Base-by-base conservation (phyloP, 2,888 invertebrate genomes). In the Lasioglossum marginatum region DNA sequence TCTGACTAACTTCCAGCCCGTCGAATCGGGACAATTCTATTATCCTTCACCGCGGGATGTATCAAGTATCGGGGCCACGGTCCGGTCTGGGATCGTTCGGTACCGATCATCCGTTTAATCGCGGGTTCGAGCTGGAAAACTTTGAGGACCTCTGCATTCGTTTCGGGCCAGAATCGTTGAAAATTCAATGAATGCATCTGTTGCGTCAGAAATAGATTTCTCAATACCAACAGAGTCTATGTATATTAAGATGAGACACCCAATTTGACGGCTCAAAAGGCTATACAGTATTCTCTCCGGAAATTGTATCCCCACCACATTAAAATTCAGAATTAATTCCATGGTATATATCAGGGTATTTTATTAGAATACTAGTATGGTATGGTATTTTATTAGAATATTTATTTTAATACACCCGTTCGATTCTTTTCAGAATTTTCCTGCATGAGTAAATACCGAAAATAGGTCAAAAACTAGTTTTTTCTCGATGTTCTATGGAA, bases 1-100 rank as follows among this genome's bases (percentile, higher is more conserved):
- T 88, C 86, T 86, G 88, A 87, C 87, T 86, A 90, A 92, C 92
- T 89, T 91, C 83, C 83, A 87, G 83, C 89, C 79, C 89, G 77
- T 79, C 87, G 79, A 83, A 81, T 90, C 87, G 83, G 79, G 87
- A 90, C 88, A 82, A 89, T 89, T 87, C 86, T 89, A 82, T 82
- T 82, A 86, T 81, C 86, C 40, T 43, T 60, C 52, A 73, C 43
- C 70, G 71, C 48, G 48, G 75, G 72, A 74, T 76, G 72, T 82
- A 83, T 89, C 83, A 31, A 88, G 76, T 77, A 85, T 89, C 79
- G 86, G 71, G 27, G 27, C 16, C 40, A 71, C 34, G 34, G 68
- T 40, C 37, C 37, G 37, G 68, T 37, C 48, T 74, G 79, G 63
- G 87, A 86, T 79, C 80, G 68, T 78, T 71, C 84, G 79, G 73